Evolutionary conservation across 23 tunicate species (phyloP), one percentile per base, ranked within the genome.

Genomic region (Ciona savignyi): DNA sequence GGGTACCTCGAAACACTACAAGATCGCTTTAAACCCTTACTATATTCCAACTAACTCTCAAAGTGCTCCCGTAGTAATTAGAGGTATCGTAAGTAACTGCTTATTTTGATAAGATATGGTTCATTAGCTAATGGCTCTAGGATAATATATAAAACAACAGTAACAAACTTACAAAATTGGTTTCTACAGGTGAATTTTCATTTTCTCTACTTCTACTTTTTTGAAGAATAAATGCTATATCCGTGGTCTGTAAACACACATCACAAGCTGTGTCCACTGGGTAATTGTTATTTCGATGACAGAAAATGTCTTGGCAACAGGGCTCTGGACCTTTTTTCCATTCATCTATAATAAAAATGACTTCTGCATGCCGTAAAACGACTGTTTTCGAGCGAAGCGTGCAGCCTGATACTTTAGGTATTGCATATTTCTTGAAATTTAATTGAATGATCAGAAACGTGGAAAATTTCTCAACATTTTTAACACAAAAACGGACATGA

Each of bases 401-500:
- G 15, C 56, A 42, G 9, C 15, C 56, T 42, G 56, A 42, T 42
- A 15, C 56, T 15, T 42, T 42, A 15, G 56, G 65, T 11, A 63
- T 4, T 4, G 75, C 80, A 65, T 29, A 76, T 11, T 67, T 34
- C 29, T 31, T 25, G 32, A 76, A 76, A 6, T 76, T 67, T 31
- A 76, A 31, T 65, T 76, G 80, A 64, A 9, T 23, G 31, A 23
- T 30, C 9, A 76, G 34, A 25, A 67, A 68, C 42, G 35, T 2
- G 4, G 86, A 27, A 64, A 87, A 87, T 20, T 70, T 29, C 33
- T 63, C 56, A 30, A 86, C 73, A 63, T 87, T 49, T 48, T 76
- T 75, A 0, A 87, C 95, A 35, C 86, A 77, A 66, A 26, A 87
- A 0, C 86, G 73, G 34, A 87, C 26, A 61, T 81, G 86, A 70